These are phyloP conservation scores for Luscinia megarhynchos DNA, from an alignment of 2,797 vertebrate genomes.

Conservation along the genomic window DNA sequence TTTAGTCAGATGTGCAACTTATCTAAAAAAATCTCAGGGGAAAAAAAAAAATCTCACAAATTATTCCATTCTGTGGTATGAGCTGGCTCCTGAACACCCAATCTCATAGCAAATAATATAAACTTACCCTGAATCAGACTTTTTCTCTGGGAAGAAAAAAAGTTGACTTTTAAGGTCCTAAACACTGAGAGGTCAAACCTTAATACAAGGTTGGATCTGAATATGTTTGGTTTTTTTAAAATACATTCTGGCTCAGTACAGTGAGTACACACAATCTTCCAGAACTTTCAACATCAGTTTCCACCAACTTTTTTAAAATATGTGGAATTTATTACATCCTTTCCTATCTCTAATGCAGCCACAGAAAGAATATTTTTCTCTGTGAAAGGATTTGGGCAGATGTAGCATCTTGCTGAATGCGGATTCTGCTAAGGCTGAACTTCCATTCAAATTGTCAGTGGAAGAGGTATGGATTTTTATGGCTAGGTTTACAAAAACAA, in stretches of 20 bases:
- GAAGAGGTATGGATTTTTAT: neutral
- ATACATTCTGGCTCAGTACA: neutral
- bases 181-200: neutral
- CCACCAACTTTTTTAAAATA: neutral
- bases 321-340: neutral
- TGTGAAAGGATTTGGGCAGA: slow-evolving; percentile 11
- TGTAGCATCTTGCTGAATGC: neutral
- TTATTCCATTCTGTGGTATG: neutral
- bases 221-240: neutral
- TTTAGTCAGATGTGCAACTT: neutral
- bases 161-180: neutral
- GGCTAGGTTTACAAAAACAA: neutral
- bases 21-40: neutral
- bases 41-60: neutral
- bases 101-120: neutral
- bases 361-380: slow-evolving; percentile 6
- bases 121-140: neutral
- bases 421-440: neutral
- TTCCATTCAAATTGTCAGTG: neutral
- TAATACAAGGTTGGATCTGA: neutral
- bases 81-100: accelerated
- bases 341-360: neutral
- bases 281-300: neutral
- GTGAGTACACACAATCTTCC: neutral
- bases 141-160: neutral